Evolutionary conservation across 2,113 vertebrate species (phyloP).

Genomic region (Epinephelus fuscoguttatus): DNA sequence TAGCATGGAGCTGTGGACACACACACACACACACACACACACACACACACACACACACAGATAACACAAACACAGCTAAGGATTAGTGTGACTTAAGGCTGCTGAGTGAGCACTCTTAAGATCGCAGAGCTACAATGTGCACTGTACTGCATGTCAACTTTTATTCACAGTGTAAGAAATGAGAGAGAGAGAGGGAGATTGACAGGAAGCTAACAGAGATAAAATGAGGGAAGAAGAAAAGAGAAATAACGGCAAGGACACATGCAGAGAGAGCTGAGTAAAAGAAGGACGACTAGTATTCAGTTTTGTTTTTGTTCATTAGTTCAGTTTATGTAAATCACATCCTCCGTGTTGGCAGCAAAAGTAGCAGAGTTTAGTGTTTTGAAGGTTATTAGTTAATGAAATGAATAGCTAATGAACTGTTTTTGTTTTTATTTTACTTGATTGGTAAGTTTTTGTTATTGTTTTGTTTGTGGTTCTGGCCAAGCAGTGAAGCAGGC

Average conservation of each 20-base stretch:
- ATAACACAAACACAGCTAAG: constrained; percentile 38
- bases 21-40: constrained; percentile 1
- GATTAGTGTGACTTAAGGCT: constrained; percentile 59
- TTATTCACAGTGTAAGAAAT: neutral
- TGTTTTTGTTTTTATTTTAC: neutral
- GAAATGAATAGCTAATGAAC: neutral
- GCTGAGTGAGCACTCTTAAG: constrained; percentile 40
- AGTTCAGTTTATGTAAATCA: neutral
- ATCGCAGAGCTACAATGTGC: constrained; percentile 35
- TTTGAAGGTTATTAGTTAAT: neutral
- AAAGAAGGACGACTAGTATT: too few relatives aligned
- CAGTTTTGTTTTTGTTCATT: neutral
- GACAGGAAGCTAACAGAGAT: neutral
- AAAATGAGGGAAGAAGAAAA: neutral
- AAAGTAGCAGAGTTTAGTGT: neutral
- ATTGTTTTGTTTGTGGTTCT: too few relatives aligned
- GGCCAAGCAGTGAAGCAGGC: too few relatives aligned
- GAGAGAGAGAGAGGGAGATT: neutral
- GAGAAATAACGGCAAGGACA: neutral
- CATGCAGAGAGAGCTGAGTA: neutral
- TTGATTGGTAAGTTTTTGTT: neutral
- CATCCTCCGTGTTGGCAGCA: neutral
- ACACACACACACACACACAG: constrained; percentile 27
- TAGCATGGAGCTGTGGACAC: constrained; percentile 85
- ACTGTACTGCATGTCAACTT: constrained; percentile 33